Evolutionary conservation across 2,113 vertebrate species (phyloP), one percentile per base, ranked within the genome.

Genomic region (Seriola quinqueradiata): DNA sequence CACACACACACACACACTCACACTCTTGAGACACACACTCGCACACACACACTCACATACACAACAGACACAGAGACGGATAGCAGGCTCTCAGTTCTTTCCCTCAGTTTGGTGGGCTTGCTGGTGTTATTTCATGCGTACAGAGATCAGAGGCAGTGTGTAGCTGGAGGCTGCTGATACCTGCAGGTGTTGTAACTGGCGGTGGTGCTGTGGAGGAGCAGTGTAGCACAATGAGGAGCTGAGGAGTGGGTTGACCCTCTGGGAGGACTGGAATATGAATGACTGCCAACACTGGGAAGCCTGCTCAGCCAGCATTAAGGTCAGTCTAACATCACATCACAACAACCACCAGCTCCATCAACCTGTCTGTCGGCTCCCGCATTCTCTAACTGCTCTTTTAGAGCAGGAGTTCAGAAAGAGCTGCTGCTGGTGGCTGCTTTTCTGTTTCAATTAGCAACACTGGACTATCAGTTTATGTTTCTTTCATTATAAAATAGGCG

Each of bases 261-360:
- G 78, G 89, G 91, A 90, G 77, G 77, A 90, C 75, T 90, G 90
- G 80, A 90, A 87, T 80, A 93, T 93, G 91, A 93, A 92, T 88
- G 89, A 82, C 69, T 83, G 72, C 71, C 82, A 87, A 77, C 78
- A 75, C 54, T 28, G 77, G 87, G 90, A 93, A 38, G 63, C 82
- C 89, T 87, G 79, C 88, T 87, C 87, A 77, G 57, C 83, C 66
- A 6, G 67, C 76, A 46, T 79, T 81, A 81, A 94, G 94, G 94
- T 94, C 91, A 93, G 94, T 94, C 59, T 90, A 58, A 66, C 82
- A 71, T 82, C 75, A 66, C 70, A 66, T 88, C 78, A 84, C 60
- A 87, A 38, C 77, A 72, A 73, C 70, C 38, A 57, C 36, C 36
- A 61, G 70, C 82, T 86, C 70, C 76, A 71, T 83, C 83, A 59